These are phyloP conservation scores for Bostrychus sinensis DNA, from an alignment of 2,113 vertebrate species.

Conservation along the genomic window DNA sequence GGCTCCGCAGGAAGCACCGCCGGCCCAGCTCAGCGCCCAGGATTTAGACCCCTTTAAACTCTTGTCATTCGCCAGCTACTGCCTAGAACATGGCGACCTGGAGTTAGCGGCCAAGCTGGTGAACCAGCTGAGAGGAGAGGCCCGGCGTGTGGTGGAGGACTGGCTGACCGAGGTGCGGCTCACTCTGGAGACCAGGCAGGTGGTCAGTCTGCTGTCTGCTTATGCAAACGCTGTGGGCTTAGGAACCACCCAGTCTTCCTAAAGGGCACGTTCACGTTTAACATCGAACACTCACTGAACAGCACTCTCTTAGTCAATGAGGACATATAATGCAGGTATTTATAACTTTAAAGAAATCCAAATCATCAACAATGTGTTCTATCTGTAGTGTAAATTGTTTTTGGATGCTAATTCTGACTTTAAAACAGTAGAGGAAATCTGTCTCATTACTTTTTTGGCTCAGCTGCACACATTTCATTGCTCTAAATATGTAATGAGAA, in stretches of 20 bases:
- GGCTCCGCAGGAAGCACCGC: constrained; percentile 83
- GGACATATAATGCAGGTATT: neutral
- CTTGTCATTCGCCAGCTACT: constrained; percentile 90
- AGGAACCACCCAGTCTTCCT: constrained; percentile 87
- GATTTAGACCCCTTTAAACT: constrained; percentile 91
- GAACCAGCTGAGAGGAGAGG: constrained; percentile 92
- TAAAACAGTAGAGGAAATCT: too few relatives aligned
- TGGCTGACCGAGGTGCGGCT: constrained; percentile 92
- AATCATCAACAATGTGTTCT: neutral
- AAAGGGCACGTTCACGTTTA: constrained; percentile 5
- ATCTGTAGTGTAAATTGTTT: neutral
- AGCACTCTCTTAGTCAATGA: neutral
- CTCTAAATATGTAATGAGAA: too few relatives aligned
- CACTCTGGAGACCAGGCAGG: constrained; percentile 93
- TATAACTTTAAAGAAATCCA: neutral
- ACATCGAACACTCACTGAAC: neutral
- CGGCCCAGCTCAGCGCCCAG: constrained; percentile 79
- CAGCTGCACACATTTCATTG: too few relatives aligned
- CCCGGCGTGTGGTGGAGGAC: constrained; percentile 89
- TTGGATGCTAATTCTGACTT: too few relatives aligned
- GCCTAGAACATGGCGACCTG: constrained; percentile 92
- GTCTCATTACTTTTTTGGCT: too few relatives aligned
- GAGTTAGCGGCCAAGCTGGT: constrained; percentile 95
- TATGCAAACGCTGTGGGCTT: constrained; percentile 93
- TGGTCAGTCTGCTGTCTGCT: constrained; percentile 88